phyloP scores from a whole-genome alignment of 2,888 invertebrate genomes.

The Nematopogon swammerdamellus region DNA sequence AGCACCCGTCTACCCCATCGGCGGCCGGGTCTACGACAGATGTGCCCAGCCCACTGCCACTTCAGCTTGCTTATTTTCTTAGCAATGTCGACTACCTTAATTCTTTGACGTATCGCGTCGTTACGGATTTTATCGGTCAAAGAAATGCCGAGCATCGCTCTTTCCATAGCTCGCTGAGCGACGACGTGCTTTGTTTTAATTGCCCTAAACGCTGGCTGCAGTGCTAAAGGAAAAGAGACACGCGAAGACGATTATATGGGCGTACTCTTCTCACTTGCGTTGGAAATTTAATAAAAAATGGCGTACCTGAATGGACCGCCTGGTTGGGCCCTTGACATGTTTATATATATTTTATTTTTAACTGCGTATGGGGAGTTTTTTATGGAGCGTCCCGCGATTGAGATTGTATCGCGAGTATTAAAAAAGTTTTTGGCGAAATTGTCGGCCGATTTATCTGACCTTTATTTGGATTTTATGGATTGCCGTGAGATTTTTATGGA shows the following conservation, averaged over 20 bases:
- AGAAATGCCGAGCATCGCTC: too few species aligned
- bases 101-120: too few species aligned
- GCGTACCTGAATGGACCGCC: conserved; percentile 45
- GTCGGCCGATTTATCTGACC: conserved; percentile 14
- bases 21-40: too few species aligned
- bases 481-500: not conserved
- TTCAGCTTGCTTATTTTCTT: too few species aligned
- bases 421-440: conserved; percentile 48
- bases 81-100: too few species aligned
- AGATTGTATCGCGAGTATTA: conserved; percentile 48
- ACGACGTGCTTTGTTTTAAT: too few species aligned
- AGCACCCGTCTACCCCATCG: too few species aligned
- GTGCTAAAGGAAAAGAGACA: not conserved
- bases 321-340: conserved; percentile 34
- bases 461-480: not conserved
- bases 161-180: too few species aligned
- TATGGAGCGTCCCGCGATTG: conserved; percentile 47
- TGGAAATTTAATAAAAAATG: conserved; percentile 50
- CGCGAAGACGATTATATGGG: conserved; percentile 2
- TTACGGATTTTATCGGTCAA: too few species aligned
- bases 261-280: conserved; percentile 45
- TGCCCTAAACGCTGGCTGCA: too few species aligned
- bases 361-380: conserved; percentile 32
- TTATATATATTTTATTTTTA: conserved; percentile 53
- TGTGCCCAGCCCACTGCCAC: too few species aligned